These are phyloP conservation scores for Tychaedon coryphoeus DNA, from an alignment of 2,113 vertebrate genomes.

Conservation along the genomic window DNA sequence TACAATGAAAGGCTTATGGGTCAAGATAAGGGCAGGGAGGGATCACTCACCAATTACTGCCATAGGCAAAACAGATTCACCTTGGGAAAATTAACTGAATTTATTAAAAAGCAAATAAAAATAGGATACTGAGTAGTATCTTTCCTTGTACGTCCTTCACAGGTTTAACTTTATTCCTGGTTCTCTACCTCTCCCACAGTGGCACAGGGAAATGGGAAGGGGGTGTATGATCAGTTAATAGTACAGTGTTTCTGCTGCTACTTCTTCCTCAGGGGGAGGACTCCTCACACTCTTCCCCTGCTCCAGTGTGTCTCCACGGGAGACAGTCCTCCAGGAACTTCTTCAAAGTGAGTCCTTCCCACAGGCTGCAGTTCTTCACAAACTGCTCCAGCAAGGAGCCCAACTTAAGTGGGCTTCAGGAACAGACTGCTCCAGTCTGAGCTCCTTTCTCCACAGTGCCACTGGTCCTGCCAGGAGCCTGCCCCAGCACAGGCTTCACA, in stretches of 20 bases:
- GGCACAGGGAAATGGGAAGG: not conserved
- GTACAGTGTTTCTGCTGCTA: not conserved
- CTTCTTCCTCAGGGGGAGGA: not conserved
- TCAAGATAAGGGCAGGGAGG: not conserved
- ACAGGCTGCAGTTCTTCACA: not conserved
- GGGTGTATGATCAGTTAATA: not conserved
- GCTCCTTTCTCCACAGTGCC: not conserved
- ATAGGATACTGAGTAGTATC: not conserved
- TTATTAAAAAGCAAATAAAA: not conserved
- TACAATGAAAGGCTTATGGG: not conserved
- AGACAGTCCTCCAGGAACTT: not conserved
- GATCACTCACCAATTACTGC: not conserved
- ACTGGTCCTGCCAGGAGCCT: not conserved
- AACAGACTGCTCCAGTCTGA: not conserved
- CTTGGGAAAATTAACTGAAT: not conserved
- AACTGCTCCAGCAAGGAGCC: not conserved
- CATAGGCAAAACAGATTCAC: not conserved
- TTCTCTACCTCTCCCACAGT: not conserved
- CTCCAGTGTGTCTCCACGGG: accelerated
- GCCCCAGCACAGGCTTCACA: not conserved
- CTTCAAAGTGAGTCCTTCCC: not conserved
- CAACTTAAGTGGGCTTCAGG: not conserved
- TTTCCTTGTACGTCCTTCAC: not conserved
- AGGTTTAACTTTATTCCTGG: not conserved
- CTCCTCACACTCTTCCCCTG: not conserved